Evolutionary conservation across 2,113 vertebrate species (phyloP).

Genomic region (Muscicapa adusta): DNA sequence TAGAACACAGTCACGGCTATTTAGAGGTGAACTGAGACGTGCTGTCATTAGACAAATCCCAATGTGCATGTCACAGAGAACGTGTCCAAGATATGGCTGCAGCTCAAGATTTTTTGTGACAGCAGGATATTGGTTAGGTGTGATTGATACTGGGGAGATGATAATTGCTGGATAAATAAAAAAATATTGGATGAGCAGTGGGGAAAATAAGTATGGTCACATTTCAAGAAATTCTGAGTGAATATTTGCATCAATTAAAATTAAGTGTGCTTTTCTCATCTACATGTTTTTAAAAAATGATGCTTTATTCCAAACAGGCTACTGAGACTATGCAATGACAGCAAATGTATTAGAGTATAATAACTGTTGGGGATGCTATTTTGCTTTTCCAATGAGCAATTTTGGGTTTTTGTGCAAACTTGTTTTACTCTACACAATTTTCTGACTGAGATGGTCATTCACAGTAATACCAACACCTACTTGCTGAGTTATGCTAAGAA

Average conservation of each 20-base stretch:
- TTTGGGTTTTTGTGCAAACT: background rate
- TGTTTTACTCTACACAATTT: background rate
- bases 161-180: background rate
- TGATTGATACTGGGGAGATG: background rate
- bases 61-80: background rate
- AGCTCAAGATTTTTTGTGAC: background rate
- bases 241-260: background rate
- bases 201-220: background rate
- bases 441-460: background rate
- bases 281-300: background rate
- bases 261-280: background rate
- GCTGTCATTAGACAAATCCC: background rate
- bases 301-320: background rate
- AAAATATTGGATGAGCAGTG: background rate
- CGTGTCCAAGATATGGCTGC: background rate
- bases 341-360: background rate
- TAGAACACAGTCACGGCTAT: background rate
- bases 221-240: background rate
- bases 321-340: background rate
- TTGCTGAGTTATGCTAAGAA: background rate
- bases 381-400: background rate
- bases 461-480: background rate
- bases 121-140: background rate
- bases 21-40: background rate
- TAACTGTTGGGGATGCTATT: background rate